Evolutionary conservation across 2,113 vertebrate species (phyloP), one percentile per base, ranked within the genome.

Genomic region (Hippocampus guttulatus): DNA sequence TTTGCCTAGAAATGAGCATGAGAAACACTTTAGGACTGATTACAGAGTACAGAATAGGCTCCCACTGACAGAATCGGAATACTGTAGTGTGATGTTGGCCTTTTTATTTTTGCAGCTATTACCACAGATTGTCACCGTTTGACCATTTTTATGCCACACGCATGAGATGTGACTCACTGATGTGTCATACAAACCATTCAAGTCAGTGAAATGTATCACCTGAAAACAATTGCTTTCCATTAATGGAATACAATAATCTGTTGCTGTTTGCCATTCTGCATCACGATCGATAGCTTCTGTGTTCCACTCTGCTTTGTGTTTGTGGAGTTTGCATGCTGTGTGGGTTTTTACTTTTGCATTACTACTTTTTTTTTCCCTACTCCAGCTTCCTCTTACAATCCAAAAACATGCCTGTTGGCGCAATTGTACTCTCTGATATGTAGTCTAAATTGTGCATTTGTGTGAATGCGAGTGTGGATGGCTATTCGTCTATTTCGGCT

Each of bases 1-100:
- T 70, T 60, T 54, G 69, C 64, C 41, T 45, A 72, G 54, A 80
- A 70, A 79, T 40, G 18, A 75, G 61, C 64, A 41, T 33, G 40
- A 76, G 61, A 67, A 77, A 81, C 65, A 71, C 71, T 47, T 58
- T 1, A 12, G 0, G 55, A 38, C 33, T 27, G 55, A 27, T 58
- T 58, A 15, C 23, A 27, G 55, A 27, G 11, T 58, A 20, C 23
- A 27, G 23, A 58, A 58, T n/a, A 58, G 55, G 23, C 55, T 27
- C 55, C 55, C 23, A 27, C 11, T 27, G 55, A 58, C 58, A 27
- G 1, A 33, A 61, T 61, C 14, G 18, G 25, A 61, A 16, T 60
- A 45, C 14, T 60, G 15, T 43, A 43, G 41, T 2, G 41, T 11
- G 8, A 43, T 54, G 20, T 21, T 2, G 21, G 52, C 52, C 52